Percentiles rank a stretch among this genome's conserved stretches.
These are phyloP conservation scores for Empis livida DNA, from an alignment of 2,888 invertebrate genomes.

Conservation along the genomic window DNA sequence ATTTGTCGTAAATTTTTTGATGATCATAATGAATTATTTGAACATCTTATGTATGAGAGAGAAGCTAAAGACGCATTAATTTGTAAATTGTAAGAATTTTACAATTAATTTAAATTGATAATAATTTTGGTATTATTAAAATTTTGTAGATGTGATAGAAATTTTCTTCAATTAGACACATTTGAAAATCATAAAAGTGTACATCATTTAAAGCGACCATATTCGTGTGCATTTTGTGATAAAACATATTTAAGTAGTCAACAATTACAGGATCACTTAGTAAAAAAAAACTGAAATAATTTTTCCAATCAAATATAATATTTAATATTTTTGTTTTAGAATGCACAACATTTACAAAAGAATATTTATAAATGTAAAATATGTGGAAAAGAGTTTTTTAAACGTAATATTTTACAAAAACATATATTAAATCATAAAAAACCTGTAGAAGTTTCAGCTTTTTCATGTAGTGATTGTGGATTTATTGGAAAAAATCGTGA, in stretches of 20 bases:
- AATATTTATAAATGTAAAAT: conserved; percentile 16
- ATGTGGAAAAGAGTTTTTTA: conserved; percentile 23
- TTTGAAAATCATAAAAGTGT: conserved; percentile 18
- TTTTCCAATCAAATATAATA: no score
- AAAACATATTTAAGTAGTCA: conserved; percentile 15
- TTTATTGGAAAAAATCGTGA: conserved; percentile 18
- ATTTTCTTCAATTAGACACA: conserved; percentile 15
- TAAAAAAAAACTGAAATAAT: background rate
- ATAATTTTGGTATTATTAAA: background rate
- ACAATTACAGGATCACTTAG: conserved; percentile 8
- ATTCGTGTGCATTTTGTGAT: conserved; percentile 16
- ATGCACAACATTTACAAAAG: no score
- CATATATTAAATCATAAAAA: conserved; percentile 20
- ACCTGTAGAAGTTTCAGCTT: conserved; percentile 9
- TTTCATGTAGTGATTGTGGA: conserved; percentile 23
- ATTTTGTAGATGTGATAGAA: conserved; percentile 25
- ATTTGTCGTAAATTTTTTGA: conserved; percentile 23
- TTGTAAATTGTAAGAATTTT: conserved; percentile 18
- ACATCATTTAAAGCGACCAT: conserved; percentile 16
- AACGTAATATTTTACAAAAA: conserved; percentile 22
- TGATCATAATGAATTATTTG: conserved; percentile 27
- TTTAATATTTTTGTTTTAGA: no score
- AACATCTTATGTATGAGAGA: conserved; percentile 28
- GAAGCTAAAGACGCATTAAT: conserved; percentile 19
- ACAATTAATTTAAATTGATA: no score